A percentile compares a stretch with the other conserved stretches of the same genome.
phyloP scores from a whole-genome alignment of 2,888 invertebrate genomes.

The Dioctria linearis region DNA sequence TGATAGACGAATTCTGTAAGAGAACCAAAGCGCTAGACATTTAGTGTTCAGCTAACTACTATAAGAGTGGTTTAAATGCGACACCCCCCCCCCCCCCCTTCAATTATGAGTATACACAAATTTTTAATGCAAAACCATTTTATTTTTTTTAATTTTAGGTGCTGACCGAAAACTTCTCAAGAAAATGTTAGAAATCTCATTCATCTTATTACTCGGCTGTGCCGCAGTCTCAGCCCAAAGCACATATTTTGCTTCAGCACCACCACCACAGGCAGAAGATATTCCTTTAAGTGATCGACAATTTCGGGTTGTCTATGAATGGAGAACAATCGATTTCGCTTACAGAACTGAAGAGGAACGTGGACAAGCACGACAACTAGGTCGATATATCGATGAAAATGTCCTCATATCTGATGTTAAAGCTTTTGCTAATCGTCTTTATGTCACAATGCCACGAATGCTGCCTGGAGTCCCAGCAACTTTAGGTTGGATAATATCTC shows the following conservation, averaged over 20 bases:
- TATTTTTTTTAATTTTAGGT: slow-evolving; percentile 3
- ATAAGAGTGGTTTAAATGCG: no score
- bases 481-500: slow-evolving; percentile 74
- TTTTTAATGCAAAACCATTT: no score
- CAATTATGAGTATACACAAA: no score
- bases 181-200: slow-evolving; percentile 7
- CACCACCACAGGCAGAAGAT: slow-evolving; percentile 57
- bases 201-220: not conserved
- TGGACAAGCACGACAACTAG: slow-evolving; percentile 73
- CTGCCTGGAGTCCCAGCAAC: slow-evolving; percentile 81
- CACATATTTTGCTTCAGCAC: slow-evolving; percentile 50
- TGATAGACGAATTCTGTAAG: no score
- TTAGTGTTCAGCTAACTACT: no score
- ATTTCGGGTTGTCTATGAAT: slow-evolving; percentile 81
- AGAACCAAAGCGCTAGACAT: no score
- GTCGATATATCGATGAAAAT: slow-evolving; percentile 78
- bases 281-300: slow-evolving; percentile 67
- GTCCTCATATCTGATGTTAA: slow-evolving; percentile 80
- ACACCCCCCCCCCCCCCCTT: no score
- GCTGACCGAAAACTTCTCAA: not conserved
- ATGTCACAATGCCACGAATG: slow-evolving; percentile 80
- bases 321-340: slow-evolving; percentile 80
- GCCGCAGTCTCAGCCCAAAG: slow-evolving; percentile 12
- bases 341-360: slow-evolving; percentile 76
- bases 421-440: slow-evolving; percentile 78